phyloP scores from a whole-genome alignment of 1,140 invertebrate genomes.

The Berghia stephanieae region DNA sequence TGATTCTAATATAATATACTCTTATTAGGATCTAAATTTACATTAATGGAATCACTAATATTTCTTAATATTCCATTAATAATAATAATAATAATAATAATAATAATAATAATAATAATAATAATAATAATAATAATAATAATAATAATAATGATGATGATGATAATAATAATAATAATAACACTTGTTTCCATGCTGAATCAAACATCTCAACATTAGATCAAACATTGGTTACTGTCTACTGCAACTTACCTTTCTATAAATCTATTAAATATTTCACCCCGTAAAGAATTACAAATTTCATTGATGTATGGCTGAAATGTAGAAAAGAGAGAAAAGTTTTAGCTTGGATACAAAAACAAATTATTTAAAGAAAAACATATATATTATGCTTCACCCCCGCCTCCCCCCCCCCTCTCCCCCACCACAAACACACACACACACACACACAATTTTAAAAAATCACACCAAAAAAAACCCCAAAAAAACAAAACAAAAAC shows the following conservation, averaged over 20 bases:
- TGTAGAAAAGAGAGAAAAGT: constrained; percentile 36
- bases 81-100: no score
- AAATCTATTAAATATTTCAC: constrained; percentile 96
- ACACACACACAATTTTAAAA: not conserved
- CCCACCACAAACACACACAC: not conserved
- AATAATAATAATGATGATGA: no score
- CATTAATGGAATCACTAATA: no score
- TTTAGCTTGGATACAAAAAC: no score
- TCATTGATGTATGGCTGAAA: constrained; percentile 87
- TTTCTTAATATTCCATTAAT: no score
- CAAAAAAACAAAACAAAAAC: not conserved
- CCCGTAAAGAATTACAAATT: constrained; percentile 96
- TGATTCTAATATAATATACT: no score
- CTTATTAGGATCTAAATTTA: no score
- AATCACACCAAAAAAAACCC: not conserved
- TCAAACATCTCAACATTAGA: no score
- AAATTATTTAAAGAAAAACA: not conserved
- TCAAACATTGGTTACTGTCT: not conserved
- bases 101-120: no score
- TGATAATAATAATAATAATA: no score
- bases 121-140: no score
- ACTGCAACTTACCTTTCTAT: constrained; percentile 86
- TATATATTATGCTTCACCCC: not conserved
- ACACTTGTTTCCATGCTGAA: no score
- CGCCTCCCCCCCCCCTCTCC: not conserved